Percentiles rank a stretch among this genome's conserved stretches.
These are phyloP conservation scores for Corythucha ciliata DNA, from an alignment of 2,888 invertebrate species.

Conservation along the genomic window DNA sequence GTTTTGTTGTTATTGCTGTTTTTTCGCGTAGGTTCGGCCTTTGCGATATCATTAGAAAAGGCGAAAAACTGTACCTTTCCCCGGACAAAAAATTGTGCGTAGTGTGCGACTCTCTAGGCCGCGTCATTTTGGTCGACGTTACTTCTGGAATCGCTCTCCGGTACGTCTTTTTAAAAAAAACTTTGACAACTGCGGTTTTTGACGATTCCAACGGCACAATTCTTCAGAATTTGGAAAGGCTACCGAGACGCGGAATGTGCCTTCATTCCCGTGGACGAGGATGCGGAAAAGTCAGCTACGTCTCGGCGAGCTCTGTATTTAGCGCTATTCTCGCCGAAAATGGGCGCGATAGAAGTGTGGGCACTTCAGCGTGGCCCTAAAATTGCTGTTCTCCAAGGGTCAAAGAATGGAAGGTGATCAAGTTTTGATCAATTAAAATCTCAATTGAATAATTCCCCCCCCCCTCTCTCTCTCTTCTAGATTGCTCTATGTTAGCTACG, in stretches of 20 bases:
- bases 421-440: no score
- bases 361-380: conserved; percentile 79
- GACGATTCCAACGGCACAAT: not conserved
- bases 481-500: conserved; percentile 69
- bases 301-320: conserved; percentile 54
- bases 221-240: conserved; percentile 44
- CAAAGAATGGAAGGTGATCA: conserved; percentile 60
- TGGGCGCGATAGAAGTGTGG: conserved; percentile 90
- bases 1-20: conserved; percentile 17
- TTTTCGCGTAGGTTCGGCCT: conserved; percentile 63
- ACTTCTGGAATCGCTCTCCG: conserved; percentile 67
- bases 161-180: conserved; percentile 37
- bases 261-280: conserved; percentile 76
- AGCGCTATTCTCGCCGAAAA: conserved; percentile 84
- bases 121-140: conserved; percentile 79
- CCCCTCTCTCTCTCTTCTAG: conserved; percentile 44
- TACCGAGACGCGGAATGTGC: conserved; percentile 93
- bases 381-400: conserved; percentile 83
- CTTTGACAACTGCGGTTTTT: not conserved
- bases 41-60: conserved; percentile 68
- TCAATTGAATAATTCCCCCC: no score
- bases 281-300: conserved; percentile 38
- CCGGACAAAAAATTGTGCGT: conserved; percentile 72
- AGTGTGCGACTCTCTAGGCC: conserved; percentile 74
- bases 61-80: conserved; percentile 63